These are phyloP conservation scores for Hippasteria phrygiana DNA, from an alignment of 53 echinoderm and acorn worm genomes.

Conservation along the genomic window DNA sequence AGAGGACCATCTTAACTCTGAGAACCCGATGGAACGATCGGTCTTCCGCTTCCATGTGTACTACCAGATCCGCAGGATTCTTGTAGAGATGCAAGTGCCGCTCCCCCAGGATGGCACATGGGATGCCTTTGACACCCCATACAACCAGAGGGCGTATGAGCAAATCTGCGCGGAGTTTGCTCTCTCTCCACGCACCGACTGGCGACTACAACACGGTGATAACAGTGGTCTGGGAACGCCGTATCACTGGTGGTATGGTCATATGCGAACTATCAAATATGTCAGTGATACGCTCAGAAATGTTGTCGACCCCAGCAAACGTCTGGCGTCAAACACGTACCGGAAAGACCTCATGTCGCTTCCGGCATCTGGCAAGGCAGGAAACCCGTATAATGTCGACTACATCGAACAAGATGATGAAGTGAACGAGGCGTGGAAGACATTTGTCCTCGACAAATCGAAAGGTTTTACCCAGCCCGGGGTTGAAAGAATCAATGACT, in stretches of 20 bases:
- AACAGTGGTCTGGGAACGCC: slow-evolving; percentile 34
- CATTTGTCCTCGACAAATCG: slow-evolving; percentile 40
- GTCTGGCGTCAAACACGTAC: slow-evolving; percentile 33
- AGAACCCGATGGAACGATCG: slow-evolving; percentile 28
- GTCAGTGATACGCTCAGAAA: slow-evolving; percentile 15
- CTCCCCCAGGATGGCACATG: no score
- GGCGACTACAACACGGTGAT: neutral
- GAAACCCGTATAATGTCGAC: slow-evolving; percentile 22
- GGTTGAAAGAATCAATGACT: no score
- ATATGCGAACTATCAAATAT: slow-evolving; percentile 4
- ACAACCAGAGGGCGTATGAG: slow-evolving; percentile 42
- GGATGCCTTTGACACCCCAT: slow-evolving; percentile 33
- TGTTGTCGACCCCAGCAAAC: neutral
- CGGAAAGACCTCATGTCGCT: slow-evolving; percentile 37
- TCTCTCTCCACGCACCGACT: slow-evolving; percentile 32
- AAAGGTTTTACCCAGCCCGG: slow-evolving; percentile 34
- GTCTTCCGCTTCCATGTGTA: slow-evolving; percentile 47
- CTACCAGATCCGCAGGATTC: slow-evolving; percentile 44
- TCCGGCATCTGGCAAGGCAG: neutral
- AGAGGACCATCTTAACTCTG: slow-evolving; percentile 43
- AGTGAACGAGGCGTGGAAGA: neutral
- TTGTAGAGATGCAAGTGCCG: no score
- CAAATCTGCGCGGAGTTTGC: slow-evolving; percentile 37
- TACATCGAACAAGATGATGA: no score
- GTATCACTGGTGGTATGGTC: slow-evolving; percentile 40